Evolutionary conservation across 2,113 vertebrate genomes (phyloP), one percentile per base, ranked within the genome.

Genomic region (Bubo scandiacus): DNA sequence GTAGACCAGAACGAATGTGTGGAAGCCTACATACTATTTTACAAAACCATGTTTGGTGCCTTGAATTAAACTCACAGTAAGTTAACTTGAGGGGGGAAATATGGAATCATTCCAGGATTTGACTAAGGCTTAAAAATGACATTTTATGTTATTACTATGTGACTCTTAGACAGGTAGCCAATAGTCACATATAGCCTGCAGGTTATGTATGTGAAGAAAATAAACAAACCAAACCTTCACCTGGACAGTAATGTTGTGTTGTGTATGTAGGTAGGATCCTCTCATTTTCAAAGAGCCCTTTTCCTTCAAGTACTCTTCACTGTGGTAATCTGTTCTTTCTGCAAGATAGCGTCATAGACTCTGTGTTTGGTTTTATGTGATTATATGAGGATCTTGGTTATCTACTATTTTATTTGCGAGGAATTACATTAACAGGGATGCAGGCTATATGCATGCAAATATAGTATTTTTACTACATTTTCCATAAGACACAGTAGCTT

Each of bases 1-100:
- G 65, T 61, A 85, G 77, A 86, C 81, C 47, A 75, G 73, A 94
- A 91, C 47, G 90, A 92, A 82, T 79, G 26, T 70, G 49, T 86
- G 40, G 66, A 71, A 86, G 36, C 38, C 36, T 65, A 43, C 20
- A 14, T 42, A 10, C 14, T 91, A 40, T 95, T 94, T 87, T 67
- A 73, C 32, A 54, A 62, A 89, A 86, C 23, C 22, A 21, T 59
- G 23, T 83, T 90, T 86, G 49, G 6, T 86, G 42, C 55, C 81
- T 85, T 87, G 61, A 92, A 71, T 85, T 80, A 68, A 65, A 65
- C 47, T 79, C 43, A 40, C 40, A 77, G 3, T 66, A 49, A 86
- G 9, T 86, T 77, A 57, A 58, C 25, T 88, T 65, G 34, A 81
- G 10, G 22, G 38, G 11, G 7, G 12, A 63, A 72, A 65, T 71